These are phyloP conservation scores for Acromyrmex heyeri DNA, from an alignment of 1,140 invertebrate species.

Conservation along the genomic window DNA sequence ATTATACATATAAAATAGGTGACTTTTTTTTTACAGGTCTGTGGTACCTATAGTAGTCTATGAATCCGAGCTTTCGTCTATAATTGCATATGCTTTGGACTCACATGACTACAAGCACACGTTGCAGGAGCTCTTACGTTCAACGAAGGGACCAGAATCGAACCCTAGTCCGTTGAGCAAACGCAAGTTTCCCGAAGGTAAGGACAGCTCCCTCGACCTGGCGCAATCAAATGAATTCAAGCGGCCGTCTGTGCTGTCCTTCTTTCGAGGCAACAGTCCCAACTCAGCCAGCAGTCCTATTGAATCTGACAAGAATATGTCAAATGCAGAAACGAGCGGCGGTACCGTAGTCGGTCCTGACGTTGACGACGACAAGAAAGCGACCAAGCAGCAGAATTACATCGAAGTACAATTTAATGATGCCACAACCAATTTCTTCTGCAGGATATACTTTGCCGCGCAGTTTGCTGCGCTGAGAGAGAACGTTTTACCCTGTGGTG, in stretches of 20 bases:
- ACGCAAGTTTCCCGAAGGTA: conserved; percentile 84
- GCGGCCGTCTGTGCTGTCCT: conserved; percentile 85
- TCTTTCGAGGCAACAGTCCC: conserved; percentile 84
- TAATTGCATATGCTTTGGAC: conserved; percentile 94
- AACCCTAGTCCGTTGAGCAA: conserved; percentile 86
- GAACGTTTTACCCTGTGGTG: conserved; percentile 90
- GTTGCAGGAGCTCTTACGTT: conserved; percentile 86
- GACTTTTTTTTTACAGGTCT: conserved; percentile 77
- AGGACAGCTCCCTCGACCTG: conserved; percentile 82
- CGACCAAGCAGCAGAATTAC: conserved; percentile 87
- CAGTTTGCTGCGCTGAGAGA: conserved; percentile 93
- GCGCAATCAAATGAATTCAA: conserved; percentile 84
- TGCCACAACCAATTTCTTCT: conserved; percentile 92
- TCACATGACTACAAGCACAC: conserved; percentile 91
- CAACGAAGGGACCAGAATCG: conserved; percentile 78
- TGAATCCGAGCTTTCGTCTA: conserved; percentile 95
- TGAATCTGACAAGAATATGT: conserved; percentile 80
- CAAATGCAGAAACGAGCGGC: conserved; percentile 73
- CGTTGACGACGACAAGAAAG: conserved; percentile 82
- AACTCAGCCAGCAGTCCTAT: conserved; percentile 82
- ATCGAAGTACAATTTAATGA: conserved; percentile 94
- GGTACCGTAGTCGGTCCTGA: conserved; percentile 67
- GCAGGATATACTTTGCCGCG: conserved; percentile 94
- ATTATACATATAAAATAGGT: background rate
- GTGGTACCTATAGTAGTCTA: conserved; percentile 92